Evolutionary conservation across 2,113 vertebrate species (phyloP), one percentile per base, ranked within the genome.

Genomic region (Pollimyrus isidori): DNA sequence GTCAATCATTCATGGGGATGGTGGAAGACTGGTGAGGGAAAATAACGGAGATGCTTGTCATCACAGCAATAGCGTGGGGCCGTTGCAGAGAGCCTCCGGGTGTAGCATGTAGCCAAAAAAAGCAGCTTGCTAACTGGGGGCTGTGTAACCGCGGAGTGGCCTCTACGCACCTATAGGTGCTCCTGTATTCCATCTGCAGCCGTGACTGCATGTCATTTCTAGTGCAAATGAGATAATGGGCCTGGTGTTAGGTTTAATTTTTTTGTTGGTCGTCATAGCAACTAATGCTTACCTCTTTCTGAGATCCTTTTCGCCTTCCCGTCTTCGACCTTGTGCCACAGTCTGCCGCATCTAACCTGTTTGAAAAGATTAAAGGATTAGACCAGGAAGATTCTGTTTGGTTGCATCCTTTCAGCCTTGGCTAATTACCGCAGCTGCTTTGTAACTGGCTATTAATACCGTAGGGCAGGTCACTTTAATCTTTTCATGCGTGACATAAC

Each of bases 251-350:
- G 90, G 90, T 93, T 89, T 92, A 89, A 46, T 93, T 90, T 91
- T 91, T 92, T 89, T 91, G 90, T 65, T 50, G 87, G 91, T 92
- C 92, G 91, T 90, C 91, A 91, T 89, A 87, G 89, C 91, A 90
- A 92, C 90, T 87, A 90, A 90, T 85, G 50, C 42, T 7, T 53
- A 53, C 88, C 62, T 88, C 84, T 88, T 48, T 13, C 39, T 46
- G 39, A 53, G 53, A 42, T 89, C 39, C 45, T 13, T 69, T 89
- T 35, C 15, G 1, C 30, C 30, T 42, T 80, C 35, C 15, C 10
- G 15, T 26, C 17, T 39, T 30, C 35, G 13, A 39, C 13, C 86
- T 49, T 53, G 11, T 5, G 19, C 52, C 52, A 4, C 5, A 35
- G 49, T 87, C 3, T 87, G 30, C 19, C 1, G 3, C 26, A 56